phyloP scores from a whole-genome alignment of 2,797 vertebrate genomes.

The Enteromius unitaeniatus region DNA sequence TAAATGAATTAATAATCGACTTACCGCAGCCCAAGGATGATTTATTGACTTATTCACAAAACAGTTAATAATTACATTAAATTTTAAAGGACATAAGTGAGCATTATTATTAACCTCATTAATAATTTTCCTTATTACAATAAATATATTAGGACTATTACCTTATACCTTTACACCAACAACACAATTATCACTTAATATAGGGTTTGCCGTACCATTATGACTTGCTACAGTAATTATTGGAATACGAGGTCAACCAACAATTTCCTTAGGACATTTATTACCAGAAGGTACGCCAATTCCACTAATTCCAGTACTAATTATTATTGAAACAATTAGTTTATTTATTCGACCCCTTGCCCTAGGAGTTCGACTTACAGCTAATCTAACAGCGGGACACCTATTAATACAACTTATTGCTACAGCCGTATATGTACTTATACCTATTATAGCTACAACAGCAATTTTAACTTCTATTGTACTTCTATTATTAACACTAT shows the following conservation, averaged over 20 bases:
- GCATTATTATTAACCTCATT: fast-evolving
- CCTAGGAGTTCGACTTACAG: slow-evolving; percentile 58
- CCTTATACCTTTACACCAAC: slow-evolving; percentile 65
- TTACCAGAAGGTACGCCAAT: slow-evolving; percentile 61
- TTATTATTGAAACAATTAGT: slow-evolving; percentile 69
- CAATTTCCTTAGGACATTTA: slow-evolving; percentile 14
- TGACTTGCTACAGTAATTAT: slow-evolving; percentile 54
- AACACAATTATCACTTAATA: slow-evolving; percentile 51
- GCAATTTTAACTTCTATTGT: fast-evolving
- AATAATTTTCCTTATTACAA: neutral
- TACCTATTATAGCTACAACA: fast-evolving
- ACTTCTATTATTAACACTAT: fast-evolving
- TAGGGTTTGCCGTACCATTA: neutral
- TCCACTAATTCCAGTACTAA: neutral
- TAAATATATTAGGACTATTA: slow-evolving; percentile 36
- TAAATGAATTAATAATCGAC: neutral
- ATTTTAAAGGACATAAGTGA: slow-evolving; percentile 35
- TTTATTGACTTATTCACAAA: slow-evolving; percentile 2
- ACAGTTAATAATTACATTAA: slow-evolving; percentile 35
- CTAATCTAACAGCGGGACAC: slow-evolving; percentile 55
- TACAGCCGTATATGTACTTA: neutral
- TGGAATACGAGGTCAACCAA: slow-evolving; percentile 48
- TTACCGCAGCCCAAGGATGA: neutral
- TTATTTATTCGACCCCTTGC: slow-evolving; percentile 58
- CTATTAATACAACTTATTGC: neutral